These are phyloP conservation scores for Peromyscus melanophrys DNA, from an alignment of 2,797 vertebrate genomes.

Conservation along the genomic window DNA sequence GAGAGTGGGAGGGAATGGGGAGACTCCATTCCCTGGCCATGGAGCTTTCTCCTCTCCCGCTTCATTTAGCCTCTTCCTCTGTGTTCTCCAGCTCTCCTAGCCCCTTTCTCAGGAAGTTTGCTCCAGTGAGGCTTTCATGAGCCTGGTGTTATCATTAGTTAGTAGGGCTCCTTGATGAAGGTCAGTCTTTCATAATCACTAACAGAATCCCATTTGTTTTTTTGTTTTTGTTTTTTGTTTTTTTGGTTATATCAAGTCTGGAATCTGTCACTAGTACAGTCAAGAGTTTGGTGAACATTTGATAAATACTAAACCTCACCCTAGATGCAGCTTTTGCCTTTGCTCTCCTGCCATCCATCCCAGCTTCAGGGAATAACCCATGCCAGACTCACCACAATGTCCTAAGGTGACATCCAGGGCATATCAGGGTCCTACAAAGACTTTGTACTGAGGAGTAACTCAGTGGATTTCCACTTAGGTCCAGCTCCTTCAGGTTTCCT, in stretches of 20 bases:
- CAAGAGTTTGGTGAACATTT: background rate
- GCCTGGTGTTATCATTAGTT: background rate
- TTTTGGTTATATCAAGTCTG: background rate
- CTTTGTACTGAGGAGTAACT: background rate
- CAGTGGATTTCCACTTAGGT: slow-evolving; percentile 61
- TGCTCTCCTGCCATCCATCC: background rate
- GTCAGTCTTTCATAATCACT: background rate
- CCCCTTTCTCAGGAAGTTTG: background rate
- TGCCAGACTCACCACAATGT: slow-evolving; percentile 52
- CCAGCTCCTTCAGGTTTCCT: slow-evolving; percentile 24
- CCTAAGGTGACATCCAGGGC: background rate
- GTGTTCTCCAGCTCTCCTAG: background rate
- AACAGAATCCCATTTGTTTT: background rate
- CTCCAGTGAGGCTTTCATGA: background rate
- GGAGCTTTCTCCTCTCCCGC: background rate
- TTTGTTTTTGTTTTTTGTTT: too few relatives aligned
- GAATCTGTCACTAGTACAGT: background rate
- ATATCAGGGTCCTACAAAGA: slow-evolving; percentile 24
- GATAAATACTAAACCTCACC: background rate
- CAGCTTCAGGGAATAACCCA: background rate
- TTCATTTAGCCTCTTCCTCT: background rate
- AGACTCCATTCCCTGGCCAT: background rate
- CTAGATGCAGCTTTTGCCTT: background rate
- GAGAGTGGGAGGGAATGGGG: background rate
- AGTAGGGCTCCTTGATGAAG: background rate